Evolutionary conservation across 2,888 invertebrate species (phyloP), one percentile per base, ranked within the genome.

Genomic region (Proisotoma minuta): DNA sequence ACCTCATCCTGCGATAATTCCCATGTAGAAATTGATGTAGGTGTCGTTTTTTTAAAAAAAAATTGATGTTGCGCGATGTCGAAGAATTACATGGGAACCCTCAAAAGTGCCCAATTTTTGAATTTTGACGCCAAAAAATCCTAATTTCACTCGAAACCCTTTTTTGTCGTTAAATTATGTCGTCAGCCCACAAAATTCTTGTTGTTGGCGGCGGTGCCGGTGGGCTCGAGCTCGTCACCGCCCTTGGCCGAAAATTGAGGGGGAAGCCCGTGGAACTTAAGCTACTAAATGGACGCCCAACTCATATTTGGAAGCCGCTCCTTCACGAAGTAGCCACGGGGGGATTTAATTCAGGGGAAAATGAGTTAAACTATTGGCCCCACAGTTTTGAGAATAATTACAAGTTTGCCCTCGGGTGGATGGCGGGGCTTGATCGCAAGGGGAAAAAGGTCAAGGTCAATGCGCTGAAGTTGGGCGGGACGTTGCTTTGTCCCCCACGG

Each of bases 271-370:
- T 60, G 1, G 57, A 59, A 20, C 60, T 66, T 12, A 51, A 59
- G 26, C 53, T 69, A 10, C 56, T 69, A 15, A 66, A 69, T 39
- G 53, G 63, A 1, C 29, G 34, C 3, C 59, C 59, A 15, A 67
- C 67, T 12, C 69, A 69, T 22, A 61, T 69, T 60, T 69, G 69
- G 69, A 69, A 69, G 54, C 69, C 69, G 3, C 50, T 69, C 8
- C 54, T 65, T 0, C 67, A 65, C 28, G 65, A 64, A 34, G 67
- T 65, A 10, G 65, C 65, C 2, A 64, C 68, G 15, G 62, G 62
- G 2, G 47, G 39, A 3, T 24, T 50, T 5, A 70, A 70, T 27
- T 66, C 65, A 0, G 70, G 70, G 0, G 65, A 67, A 51, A 67
- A 70, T 59, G 70, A 70, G 51, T 18, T 70, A 15, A 70, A 70